Evolutionary conservation across 2,888 invertebrate genomes (phyloP).

Genomic region (Sinohyriopsis cumingii): DNA sequence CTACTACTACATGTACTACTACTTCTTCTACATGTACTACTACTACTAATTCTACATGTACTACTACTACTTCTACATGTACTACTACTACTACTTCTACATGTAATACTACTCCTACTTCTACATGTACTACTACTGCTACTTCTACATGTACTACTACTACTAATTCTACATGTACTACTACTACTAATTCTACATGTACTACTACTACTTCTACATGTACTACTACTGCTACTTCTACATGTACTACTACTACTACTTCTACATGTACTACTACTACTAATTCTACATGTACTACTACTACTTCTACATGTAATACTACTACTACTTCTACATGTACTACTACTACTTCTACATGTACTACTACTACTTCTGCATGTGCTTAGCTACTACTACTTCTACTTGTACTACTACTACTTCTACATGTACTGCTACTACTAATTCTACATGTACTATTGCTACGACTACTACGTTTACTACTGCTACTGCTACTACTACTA

Average conservation of each 20-base stretch:
- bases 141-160: background rate
- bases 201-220: slow-evolving; percentile 1
- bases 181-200: slow-evolving; percentile 3
- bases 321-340: slow-evolving; percentile 4
- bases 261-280: slow-evolving; percentile 5
- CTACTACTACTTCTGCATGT: slow-evolving; percentile 8
- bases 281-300: slow-evolving; percentile 1
- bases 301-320: slow-evolving; percentile 3
- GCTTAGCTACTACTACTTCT: slow-evolving; percentile 3
- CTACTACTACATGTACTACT: background rate
- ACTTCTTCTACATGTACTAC: slow-evolving; percentile 6
- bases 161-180: slow-evolving; percentile 7
- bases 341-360: slow-evolving; percentile 5
- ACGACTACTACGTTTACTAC: slow-evolving; percentile 4
- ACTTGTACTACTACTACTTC: slow-evolving; percentile 10
- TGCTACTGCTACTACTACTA: slow-evolving; percentile 6
- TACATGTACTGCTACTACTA: slow-evolving; percentile 13
- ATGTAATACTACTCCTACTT: background rate
- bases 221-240: slow-evolving; percentile 5
- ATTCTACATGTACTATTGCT: slow-evolving; percentile 26
- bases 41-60: slow-evolving; percentile 13
- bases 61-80: slow-evolving; percentile 14
- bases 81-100: slow-evolving; percentile 4
- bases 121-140: slow-evolving; percentile 8
- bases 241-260: slow-evolving; percentile 4